Conservation (phyloP, 2,888 invertebrate genomes). For the Leucozona laternaria region DNA sequence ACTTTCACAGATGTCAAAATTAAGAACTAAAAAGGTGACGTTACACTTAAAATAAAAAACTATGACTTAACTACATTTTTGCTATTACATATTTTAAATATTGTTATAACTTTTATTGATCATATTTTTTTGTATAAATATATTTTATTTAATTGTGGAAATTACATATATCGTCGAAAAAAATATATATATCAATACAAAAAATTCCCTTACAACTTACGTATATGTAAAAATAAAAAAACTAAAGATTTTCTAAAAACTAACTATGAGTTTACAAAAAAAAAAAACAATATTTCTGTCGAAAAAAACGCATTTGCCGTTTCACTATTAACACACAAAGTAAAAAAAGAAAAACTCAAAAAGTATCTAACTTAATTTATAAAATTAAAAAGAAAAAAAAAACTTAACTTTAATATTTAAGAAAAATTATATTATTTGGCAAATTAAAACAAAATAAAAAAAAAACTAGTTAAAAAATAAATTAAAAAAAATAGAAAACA, state of each 20-base stretch:
- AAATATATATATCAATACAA: not conserved
- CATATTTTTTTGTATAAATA: not conserved
- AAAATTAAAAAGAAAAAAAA: conserved; percentile 11
- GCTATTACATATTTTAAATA: not conserved
- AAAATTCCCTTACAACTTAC: conserved; percentile 16
- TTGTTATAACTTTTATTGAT: not conserved
- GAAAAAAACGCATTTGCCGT: conserved; percentile 18
- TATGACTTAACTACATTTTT: not conserved
- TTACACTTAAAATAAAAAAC: not conserved
- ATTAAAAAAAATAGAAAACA: conserved; percentile 44
- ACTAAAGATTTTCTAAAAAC: conserved; percentile 12
- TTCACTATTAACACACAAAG: conserved; percentile 27
- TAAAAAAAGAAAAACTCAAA: not conserved
- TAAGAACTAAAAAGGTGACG: not conserved
- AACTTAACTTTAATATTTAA: conserved; percentile 21
- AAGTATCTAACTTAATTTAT: conserved; percentile 22
- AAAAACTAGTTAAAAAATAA: conserved; percentile 30
- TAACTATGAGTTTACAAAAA: conserved; percentile 1
- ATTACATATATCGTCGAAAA: conserved; percentile 1
- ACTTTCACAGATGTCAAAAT: not conserved
- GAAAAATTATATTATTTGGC: conserved; percentile 40
- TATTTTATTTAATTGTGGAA: not conserved
- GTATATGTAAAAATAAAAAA: conserved; percentile 22
- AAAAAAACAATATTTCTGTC: conserved; percentile 10
- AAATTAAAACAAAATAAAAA: conserved; percentile 31